Evolutionary conservation across 2,797 vertebrate species (phyloP).

Genomic region (Micromesistius poutassou): DNA sequence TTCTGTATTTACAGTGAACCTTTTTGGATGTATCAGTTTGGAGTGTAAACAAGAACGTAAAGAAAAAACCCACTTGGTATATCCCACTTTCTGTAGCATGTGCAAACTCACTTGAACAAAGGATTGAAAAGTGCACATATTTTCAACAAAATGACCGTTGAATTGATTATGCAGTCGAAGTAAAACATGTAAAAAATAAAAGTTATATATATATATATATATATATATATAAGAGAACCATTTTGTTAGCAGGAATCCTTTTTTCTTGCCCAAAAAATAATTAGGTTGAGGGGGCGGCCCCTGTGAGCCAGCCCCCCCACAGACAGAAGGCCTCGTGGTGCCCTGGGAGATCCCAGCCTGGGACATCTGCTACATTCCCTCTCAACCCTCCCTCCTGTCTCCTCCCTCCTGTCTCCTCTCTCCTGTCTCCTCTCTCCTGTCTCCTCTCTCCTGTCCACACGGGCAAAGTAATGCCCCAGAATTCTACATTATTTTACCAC

Average conservation of each 20-base stretch:
- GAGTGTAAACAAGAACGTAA: slow-evolving; percentile 12
- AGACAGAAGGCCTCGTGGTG: background rate
- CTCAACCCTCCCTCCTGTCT: background rate
- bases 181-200: slow-evolving; percentile 36
- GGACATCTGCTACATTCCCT: background rate
- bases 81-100: slow-evolving; percentile 35
- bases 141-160: slow-evolving; percentile 46
- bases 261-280: background rate
- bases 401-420: background rate
- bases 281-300: background rate
- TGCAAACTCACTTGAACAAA: slow-evolving; percentile 49
- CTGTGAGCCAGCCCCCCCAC: background rate
- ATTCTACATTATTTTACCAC: background rate
- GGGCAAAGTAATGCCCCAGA: background rate
- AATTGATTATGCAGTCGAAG: slow-evolving; percentile 39
- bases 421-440: background rate
- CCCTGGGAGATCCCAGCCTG: background rate
- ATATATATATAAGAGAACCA: slow-evolving; percentile 37
- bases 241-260: background rate
- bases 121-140: slow-evolving; percentile 63
- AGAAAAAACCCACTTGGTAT: slow-evolving; percentile 29
- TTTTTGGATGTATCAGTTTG: background rate
- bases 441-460: background rate
- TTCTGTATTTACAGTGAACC: slow-evolving; percentile 2
- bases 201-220: slow-evolving; percentile 21